Conservation (phyloP, 2,888 invertebrate genomes). For the Rhodophaea formosa region DNA sequence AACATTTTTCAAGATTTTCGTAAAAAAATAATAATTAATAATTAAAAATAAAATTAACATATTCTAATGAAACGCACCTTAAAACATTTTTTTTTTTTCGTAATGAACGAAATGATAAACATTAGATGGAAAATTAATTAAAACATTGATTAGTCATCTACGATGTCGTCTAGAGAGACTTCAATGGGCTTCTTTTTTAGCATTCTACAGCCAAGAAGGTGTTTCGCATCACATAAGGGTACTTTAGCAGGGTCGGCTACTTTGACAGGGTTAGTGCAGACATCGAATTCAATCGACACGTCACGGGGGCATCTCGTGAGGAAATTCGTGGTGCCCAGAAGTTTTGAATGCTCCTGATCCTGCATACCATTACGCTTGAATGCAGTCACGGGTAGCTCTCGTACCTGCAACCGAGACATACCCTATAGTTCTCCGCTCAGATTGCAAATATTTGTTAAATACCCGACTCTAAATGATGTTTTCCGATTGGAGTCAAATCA, state of each 20-base stretch:
- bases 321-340: slow-evolving; percentile 63
- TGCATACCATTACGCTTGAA: slow-evolving; percentile 77
- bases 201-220: slow-evolving; percentile 35
- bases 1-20: background rate
- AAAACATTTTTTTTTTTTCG: background rate
- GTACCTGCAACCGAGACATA: slow-evolving; percentile 69
- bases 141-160: slow-evolving; percentile 41
- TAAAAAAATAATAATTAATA: too few species aligned
- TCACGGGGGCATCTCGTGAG: slow-evolving; percentile 59
- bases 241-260: slow-evolving; percentile 60
- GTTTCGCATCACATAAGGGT: slow-evolving; percentile 39
- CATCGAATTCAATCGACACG: slow-evolving; percentile 58
- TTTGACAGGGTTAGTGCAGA: slow-evolving; percentile 43
- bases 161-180: slow-evolving; percentile 58
- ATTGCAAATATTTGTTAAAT: background rate
- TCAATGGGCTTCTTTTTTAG: slow-evolving; percentile 57
- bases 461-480: background rate
- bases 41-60: background rate
- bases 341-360: slow-evolving; percentile 68
- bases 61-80: background rate
- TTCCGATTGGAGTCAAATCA: background rate
- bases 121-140: too few species aligned
- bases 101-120: too few species aligned
- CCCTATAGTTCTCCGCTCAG: slow-evolving; percentile 40
- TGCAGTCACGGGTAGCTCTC: slow-evolving; percentile 62